phyloP scores from a whole-genome alignment of 2,888 invertebrate genomes.

The Deroplatys truncata region DNA sequence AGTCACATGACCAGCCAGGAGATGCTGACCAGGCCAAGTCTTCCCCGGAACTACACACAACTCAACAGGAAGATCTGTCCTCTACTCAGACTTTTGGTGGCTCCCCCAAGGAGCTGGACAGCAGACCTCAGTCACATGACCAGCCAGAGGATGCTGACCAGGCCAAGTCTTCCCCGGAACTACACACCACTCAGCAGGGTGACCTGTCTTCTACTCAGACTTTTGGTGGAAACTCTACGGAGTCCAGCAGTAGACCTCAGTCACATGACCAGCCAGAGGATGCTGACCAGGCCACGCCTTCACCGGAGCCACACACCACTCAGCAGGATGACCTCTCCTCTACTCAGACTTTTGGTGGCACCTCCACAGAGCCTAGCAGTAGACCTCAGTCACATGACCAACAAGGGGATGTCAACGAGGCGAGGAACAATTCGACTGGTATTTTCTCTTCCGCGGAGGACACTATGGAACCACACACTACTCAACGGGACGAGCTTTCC shows the following conservation, averaged over 20 bases:
- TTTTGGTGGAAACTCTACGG: background rate
- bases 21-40: background rate
- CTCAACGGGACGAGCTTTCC: background rate
- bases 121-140: background rate
- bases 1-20: background rate
- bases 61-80: background rate
- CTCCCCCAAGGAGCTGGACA: background rate
- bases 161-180: background rate
- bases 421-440: no score
- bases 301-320: background rate
- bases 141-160: background rate
- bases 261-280: background rate
- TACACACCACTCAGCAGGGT: background rate
- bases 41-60: background rate
- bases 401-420: background rate
- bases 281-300: background rate
- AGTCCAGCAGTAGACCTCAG: background rate
- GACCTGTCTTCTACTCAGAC: background rate
- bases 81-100: background rate
- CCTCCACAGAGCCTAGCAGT: background rate
- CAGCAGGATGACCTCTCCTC: background rate
- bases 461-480: background rate
- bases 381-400: background rate
- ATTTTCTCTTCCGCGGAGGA: background rate
- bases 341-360: background rate